Percentiles rank a stretch among this genome's conserved stretches.
phyloP scores from a whole-genome alignment of 2,113 vertebrate genomes.

The Apodemus sylvaticus region DNA sequence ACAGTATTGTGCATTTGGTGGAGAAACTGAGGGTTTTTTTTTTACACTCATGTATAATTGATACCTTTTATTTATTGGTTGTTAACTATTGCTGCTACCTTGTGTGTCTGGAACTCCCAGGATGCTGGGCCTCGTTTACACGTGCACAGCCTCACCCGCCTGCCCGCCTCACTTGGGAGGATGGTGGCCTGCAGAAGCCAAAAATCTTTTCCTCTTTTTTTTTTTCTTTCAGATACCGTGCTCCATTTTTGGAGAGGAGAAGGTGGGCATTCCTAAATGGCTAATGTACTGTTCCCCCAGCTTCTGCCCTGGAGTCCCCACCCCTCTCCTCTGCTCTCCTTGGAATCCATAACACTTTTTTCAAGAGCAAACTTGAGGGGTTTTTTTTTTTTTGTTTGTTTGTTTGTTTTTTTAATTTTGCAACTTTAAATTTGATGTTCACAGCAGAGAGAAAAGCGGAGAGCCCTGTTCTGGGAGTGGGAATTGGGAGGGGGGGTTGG shows the following conservation, averaged over 20 bases:
- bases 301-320: accelerated
- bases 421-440: neutral
- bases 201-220: conserved; percentile 55
- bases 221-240: conserved; percentile 48
- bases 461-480: neutral
- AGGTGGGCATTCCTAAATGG: conserved; percentile 51
- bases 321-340: neutral
- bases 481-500: accelerated
- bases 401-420: neutral
- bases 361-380: neutral
- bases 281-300: conserved; percentile 16
- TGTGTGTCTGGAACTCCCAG: conserved; percentile 60
- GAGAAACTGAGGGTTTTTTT: conserved; percentile 80
- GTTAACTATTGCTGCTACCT: conserved; percentile 84
- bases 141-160: conserved; percentile 58
- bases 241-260: conserved; percentile 68
- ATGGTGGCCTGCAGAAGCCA: conserved; percentile 84
- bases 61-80: conserved; percentile 88
- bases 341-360: neutral
- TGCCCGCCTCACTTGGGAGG: conserved; percentile 60
- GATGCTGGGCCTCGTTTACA: conserved; percentile 76
- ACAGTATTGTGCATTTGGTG: conserved; percentile 81
- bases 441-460: neutral
- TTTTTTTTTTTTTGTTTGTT: neutral
- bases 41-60: conserved; percentile 74